Conservation (phyloP, 2,888 invertebrate genomes). For the Drosophila suboccidentalis region DNA sequence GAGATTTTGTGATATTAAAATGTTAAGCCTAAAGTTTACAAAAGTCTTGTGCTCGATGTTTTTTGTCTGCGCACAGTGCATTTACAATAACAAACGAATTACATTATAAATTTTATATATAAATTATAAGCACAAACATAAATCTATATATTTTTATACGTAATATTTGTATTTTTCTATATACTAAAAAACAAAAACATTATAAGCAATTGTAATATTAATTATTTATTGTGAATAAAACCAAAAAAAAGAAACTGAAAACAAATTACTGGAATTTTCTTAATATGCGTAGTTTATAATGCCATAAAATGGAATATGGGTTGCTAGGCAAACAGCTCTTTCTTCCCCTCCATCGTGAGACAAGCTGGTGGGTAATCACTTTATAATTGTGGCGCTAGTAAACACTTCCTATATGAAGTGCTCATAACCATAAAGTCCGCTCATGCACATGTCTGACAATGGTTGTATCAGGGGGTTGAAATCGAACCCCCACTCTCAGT, state of each 20-base stretch:
- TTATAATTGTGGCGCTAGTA: conserved; percentile 72
- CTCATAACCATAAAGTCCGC: conserved; percentile 42
- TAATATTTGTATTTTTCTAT: conserved; percentile 65
- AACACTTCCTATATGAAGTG: conserved; percentile 55
- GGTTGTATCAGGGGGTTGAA: conserved; percentile 44
- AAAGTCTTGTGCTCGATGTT: conserved; percentile 58
- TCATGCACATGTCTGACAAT: conserved; percentile 48
- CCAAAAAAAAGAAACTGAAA: conserved; percentile 21
- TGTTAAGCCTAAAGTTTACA: conserved; percentile 79
- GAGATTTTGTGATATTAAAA: conserved; percentile 74
- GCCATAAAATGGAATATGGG: conserved; percentile 42
- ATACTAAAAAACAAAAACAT: conserved; percentile 6
- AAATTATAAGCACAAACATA: conserved; percentile 12
- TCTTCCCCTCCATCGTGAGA: not conserved
- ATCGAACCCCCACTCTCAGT: not conserved
- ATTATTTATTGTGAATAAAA: conserved; percentile 40
- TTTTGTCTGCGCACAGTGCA: conserved; percentile 69
- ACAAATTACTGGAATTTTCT: conserved; percentile 3
- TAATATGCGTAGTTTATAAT: conserved; percentile 20
- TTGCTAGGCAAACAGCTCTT: conserved; percentile 44
- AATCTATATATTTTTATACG: conserved; percentile 69
- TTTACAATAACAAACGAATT: conserved; percentile 60
- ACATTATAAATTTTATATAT: conserved; percentile 33
- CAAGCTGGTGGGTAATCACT: conserved; percentile 61
- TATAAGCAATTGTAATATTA: conserved; percentile 25